Conservation (phyloP, 1,140 invertebrate species). For the Drosophila truncata region DNA sequence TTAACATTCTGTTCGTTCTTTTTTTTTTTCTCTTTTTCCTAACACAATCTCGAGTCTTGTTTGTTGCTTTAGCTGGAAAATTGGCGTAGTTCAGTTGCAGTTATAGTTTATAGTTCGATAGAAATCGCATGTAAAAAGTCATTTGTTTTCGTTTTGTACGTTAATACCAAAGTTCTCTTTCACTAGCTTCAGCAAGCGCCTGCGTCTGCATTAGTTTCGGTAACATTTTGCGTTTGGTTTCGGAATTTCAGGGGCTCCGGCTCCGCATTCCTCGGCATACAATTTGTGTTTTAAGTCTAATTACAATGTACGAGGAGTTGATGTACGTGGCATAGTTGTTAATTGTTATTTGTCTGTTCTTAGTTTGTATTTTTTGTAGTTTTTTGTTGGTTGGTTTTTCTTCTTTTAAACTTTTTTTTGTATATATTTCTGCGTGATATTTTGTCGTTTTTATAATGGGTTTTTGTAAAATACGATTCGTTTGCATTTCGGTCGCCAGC, state of each 20-base stretch:
- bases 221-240: constrained; percentile 29
- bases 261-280: constrained; percentile 29
- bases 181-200: constrained; percentile 60
- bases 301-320: constrained; percentile 40
- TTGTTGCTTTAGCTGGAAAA: constrained; percentile 66
- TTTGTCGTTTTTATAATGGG: constrained; percentile 43
- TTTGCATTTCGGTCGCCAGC: constrained; percentile 70
- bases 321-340: constrained; percentile 52
- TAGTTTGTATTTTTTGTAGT: constrained; percentile 23
- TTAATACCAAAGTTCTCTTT: constrained; percentile 57
- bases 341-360: constrained; percentile 52
- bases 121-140: constrained; percentile 66
- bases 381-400: constrained; percentile 17
- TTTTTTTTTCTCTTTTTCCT: constrained; percentile 35
- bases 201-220: constrained; percentile 53
- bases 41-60: constrained; percentile 76
- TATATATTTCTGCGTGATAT: constrained; percentile 31
- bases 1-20: constrained; percentile 47
- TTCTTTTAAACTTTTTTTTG: constrained; percentile 41
- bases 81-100: constrained; percentile 49
- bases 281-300: constrained; percentile 40
- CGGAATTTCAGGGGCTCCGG: constrained; percentile 21
- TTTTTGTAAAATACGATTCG: constrained; percentile 59
- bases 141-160: constrained; percentile 70
- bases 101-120: constrained; percentile 22